phyloP scores from a whole-genome alignment of 2,888 invertebrate species.

The Oegoconia quadripuncta region DNA sequence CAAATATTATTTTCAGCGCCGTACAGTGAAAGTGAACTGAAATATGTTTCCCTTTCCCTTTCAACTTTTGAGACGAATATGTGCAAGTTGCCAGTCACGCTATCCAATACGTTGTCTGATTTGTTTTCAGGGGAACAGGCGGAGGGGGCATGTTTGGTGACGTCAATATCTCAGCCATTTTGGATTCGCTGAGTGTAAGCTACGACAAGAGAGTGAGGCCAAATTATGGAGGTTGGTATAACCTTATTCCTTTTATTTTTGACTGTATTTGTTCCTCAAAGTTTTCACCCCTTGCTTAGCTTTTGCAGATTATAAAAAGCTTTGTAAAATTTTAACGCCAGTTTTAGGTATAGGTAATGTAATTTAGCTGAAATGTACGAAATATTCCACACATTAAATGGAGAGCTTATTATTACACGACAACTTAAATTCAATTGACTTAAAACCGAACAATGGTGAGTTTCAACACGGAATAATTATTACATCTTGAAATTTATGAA shows the following conservation, averaged over 20 bases:
- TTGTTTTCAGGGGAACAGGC: constrained; percentile 76
- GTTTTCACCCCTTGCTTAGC: constrained; percentile 18
- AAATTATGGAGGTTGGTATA: constrained; percentile 95
- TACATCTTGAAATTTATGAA: too few species aligned
- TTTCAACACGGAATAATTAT: too few species aligned
- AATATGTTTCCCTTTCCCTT: too few species aligned
- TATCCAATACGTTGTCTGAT: constrained; percentile 14
- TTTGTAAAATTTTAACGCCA: constrained; percentile 1
- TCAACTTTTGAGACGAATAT: not conserved
- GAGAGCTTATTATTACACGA: too few species aligned
- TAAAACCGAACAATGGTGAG: too few species aligned
- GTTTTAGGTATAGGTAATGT: too few species aligned
- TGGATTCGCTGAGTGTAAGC: constrained; percentile 96
- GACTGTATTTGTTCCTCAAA: too few species aligned
- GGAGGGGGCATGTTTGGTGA: constrained; percentile 92
- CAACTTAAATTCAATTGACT: too few species aligned
- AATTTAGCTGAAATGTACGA: too few species aligned
- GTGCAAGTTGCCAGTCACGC: not conserved
- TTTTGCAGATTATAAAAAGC: constrained; percentile 9
- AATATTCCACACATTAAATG: too few species aligned
- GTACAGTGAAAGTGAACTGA: too few species aligned
- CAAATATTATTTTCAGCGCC: too few species aligned
- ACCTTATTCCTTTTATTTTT: constrained; percentile 7
- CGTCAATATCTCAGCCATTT: constrained; percentile 95
- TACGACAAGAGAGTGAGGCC: constrained; percentile 99